Conservation (phyloP, 2,797 vertebrate genomes). For the Thunnus albacares region DNA sequence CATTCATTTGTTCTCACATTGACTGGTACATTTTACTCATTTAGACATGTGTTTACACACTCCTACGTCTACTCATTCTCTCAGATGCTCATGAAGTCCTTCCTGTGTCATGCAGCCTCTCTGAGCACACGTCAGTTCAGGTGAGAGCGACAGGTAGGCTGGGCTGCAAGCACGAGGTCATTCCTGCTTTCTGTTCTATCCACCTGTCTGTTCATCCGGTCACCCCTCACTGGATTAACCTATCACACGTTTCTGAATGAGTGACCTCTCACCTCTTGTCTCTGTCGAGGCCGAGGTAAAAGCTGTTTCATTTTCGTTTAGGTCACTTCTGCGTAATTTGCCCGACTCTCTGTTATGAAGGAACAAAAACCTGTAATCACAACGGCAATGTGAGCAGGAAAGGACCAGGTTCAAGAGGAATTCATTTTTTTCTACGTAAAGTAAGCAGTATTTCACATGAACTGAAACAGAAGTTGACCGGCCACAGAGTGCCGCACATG, state of each 20-base stretch:
- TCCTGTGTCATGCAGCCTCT: slow-evolving; percentile 6
- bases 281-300: not conserved
- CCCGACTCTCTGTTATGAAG: slow-evolving; percentile 12
- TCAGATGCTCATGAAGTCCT: slow-evolving; percentile 25
- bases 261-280: slow-evolving; percentile 7
- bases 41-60: not conserved
- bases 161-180: not conserved
- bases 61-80: not conserved
- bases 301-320: slow-evolving; percentile 5
- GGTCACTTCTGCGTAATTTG: not conserved
- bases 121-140: not conserved
- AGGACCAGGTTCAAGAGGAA: slow-evolving; percentile 22
- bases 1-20: not conserved
- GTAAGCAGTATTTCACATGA: slow-evolving; percentile 18
- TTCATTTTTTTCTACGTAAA: not conserved
- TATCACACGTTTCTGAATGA: not conserved
- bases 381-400: slow-evolving; percentile 4
- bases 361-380: slow-evolving; percentile 28
- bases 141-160: not conserved
- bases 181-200: not conserved
- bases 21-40: not conserved
- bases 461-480: not conserved
- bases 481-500: not conserved
- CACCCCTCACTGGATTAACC: not conserved
- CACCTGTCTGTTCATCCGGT: not conserved